These are phyloP conservation scores for Lepidotrigona ventralis DNA, from an alignment of 1,140 invertebrate genomes.

Conservation along the genomic window DNA sequence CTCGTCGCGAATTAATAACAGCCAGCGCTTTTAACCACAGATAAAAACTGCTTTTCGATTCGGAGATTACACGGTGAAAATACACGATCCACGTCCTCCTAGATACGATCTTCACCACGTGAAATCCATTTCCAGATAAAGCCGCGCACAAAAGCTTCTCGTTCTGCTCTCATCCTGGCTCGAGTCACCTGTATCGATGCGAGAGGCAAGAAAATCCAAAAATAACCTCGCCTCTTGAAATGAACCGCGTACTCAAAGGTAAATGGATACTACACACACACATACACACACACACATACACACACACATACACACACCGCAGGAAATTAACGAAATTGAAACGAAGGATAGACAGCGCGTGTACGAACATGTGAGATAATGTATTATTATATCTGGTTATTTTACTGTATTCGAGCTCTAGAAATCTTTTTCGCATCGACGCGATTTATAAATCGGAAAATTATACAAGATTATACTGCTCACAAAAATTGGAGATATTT, in stretches of 20 bases:
- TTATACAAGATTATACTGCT: no score
- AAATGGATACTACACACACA: not conserved
- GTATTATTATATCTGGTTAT: not conserved
- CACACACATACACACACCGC: not conserved
- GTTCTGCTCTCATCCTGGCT: not conserved
- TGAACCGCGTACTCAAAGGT: not conserved
- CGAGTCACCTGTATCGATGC: slow-evolving; percentile 4
- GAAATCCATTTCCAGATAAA: slow-evolving; percentile 41
- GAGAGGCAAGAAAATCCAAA: not conserved
- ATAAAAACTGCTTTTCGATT: slow-evolving; percentile 32
- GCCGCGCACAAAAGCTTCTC: slow-evolving; percentile 14
- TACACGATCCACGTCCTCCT: slow-evolving; percentile 18
- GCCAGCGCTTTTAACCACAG: not conserved
- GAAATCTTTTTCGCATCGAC: not conserved
- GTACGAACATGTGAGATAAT: not conserved
- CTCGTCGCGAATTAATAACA: slow-evolving; percentile 29
- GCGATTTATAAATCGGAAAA: not conserved
- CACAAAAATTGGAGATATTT: no score
- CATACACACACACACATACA: no score
- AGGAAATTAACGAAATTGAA: slow-evolving; percentile 7
- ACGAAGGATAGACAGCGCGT: not conserved
- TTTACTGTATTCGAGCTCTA: not conserved
- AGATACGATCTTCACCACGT: slow-evolving; percentile 26
- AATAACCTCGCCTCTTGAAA: not conserved
- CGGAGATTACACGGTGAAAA: slow-evolving; percentile 38